Evolutionary conservation across 2,888 invertebrate genomes (phyloP).

Genomic region (Kuschelorhynchus macadamiae): DNA sequence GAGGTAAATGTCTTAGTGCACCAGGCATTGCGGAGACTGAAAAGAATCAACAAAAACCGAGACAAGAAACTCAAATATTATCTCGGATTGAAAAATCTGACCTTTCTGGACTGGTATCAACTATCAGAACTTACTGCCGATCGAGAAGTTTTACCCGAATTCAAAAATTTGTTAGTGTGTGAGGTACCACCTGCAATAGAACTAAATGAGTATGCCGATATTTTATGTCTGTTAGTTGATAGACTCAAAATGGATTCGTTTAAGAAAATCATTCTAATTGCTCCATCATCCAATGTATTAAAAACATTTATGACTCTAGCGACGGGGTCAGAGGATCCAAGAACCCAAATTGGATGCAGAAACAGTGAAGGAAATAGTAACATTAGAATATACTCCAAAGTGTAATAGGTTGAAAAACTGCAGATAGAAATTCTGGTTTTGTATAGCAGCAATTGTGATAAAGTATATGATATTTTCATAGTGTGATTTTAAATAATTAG

Average conservation of each 20-base stretch:
- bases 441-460: no score
- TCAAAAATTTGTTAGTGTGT: not conserved
- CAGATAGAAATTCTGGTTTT: no score
- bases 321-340: no score
- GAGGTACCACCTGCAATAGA: not conserved
- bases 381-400: no score
- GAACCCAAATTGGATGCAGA: no score
- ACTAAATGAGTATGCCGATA: not conserved
- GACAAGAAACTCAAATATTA: not conserved
- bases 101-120: not conserved
- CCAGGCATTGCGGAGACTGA: not conserved
- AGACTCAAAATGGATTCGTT: not conserved
- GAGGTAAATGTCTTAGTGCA: not conserved
- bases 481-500: no score
- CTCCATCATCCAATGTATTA: not conserved
- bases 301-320: not conserved
- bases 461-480: no score
- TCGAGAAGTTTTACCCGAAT: not conserved
- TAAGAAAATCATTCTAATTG: not conserved
- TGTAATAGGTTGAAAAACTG: no score
- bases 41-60: not conserved
- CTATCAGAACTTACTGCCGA: not conserved
- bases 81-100: not conserved
- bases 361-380: no score
- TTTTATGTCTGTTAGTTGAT: not conserved